Base-by-base conservation (phyloP, 2,797 vertebrate genomes). In the Dipus sagitta region DNA sequence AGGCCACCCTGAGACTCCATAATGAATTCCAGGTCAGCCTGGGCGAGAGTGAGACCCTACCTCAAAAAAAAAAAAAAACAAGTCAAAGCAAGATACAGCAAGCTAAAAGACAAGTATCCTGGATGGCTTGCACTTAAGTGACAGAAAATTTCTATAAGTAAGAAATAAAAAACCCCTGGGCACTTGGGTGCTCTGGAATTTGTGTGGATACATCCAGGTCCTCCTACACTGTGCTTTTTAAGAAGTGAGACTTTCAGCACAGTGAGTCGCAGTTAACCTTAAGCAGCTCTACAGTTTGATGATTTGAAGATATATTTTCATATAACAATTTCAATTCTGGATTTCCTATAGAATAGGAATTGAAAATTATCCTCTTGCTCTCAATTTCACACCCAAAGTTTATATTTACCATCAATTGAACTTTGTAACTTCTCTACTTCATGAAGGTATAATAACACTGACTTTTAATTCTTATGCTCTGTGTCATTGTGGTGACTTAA, bases 21-120 rank as follows among this genome's bases (percentile, higher is more conserved):
- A n/a, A n/a, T n/a, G n/a, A n/a, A n/a, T n/a, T n/a, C n/a, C n/a
- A n/a, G n/a, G n/a, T n/a, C n/a, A n/a, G n/a, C n/a, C n/a, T n/a
- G n/a, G n/a, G n/a, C n/a, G n/a, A n/a, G n/a, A n/a, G n/a, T n/a
- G n/a, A n/a, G n/a, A n/a, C n/a, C n/a, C n/a, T n/a, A n/a, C n/a
- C n/a, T n/a, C n/a, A n/a, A n/a, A n/a, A n/a, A n/a, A n/a, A n/a
- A n/a, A n/a, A n/a, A n/a, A n/a, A n/a, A 89, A 76, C 95, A 95
- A 95, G 94, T 93, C 92, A 93, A 75, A 96, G 90, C 96, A 96
- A 96, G 96, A 93, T 42, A n/a, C 18, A 94, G 70, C 88, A 91
- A 90, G 85, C 86, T 78, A 68, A 58, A 58, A 75, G 94, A 88
- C 91, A 92, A 79, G 70, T 82, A 77, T 93, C 65, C 67, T 79